Evolutionary conservation across 1,140 invertebrate species (phyloP), one percentile per base, ranked within the genome.

Genomic region (Pogonomyrmex barbatus): DNA sequence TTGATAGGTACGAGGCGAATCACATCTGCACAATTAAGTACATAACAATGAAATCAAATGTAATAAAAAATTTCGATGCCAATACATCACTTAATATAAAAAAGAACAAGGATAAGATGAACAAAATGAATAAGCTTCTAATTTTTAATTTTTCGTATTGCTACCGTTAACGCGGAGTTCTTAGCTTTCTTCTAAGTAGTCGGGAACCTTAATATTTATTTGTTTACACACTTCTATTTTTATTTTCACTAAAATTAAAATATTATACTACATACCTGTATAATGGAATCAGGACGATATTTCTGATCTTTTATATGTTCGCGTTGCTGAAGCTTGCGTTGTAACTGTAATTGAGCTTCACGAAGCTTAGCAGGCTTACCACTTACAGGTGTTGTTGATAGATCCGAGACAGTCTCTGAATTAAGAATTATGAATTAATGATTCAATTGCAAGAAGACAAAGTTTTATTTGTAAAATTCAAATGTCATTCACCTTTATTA

Each of bases 271-370:
- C 17, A 12, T 90, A 91, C 89, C 90, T 93, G 93, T 73, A 86
- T 82, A 89, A 88, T 76, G 73, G 82, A 86, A 68, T 93, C 92
- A 50, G 90, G 62, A 79, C 92, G 90, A 88, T 93, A 95, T 92
- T 98, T 98, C 90, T 97, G 96, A 91, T 98, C 97, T 86, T 96
- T 96, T 62, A 96, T 96, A 24, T 97, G 94, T 92, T 97, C 97
- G 76, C 96, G 96, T 93, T 97, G 96, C 73, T 97, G 96, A 58
- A 97, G 94, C 93, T 97, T 97, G 62, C 96, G 95, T 91, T 97
- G 96, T 60, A 97, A 94, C 86, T 97, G 96, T 68, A 97, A 89
- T 87, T 96, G 96, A 52, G 96, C 96, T 92, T 97, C 96, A 84
- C 96, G 94, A 76, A 97, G 95, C 91, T 96, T 96, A 79, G 93